Evolutionary conservation across 2,888 invertebrate genomes (phyloP).

Genomic region (Drosophila atroscutellata): DNA sequence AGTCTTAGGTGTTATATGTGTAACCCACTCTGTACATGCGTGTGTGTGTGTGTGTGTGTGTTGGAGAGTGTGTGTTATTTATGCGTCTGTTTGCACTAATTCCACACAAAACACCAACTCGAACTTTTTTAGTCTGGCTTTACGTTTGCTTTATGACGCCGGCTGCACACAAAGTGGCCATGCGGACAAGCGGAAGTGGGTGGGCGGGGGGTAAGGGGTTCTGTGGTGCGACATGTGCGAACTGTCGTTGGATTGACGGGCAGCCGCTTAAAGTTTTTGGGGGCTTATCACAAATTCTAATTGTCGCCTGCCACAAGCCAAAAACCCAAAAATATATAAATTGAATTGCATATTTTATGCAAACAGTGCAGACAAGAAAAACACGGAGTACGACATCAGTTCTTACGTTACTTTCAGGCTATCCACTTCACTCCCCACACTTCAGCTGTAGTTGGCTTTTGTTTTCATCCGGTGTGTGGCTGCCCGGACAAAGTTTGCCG

Average conservation of each 20-base stretch:
- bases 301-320: conserved; percentile 63
- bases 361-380: conserved; percentile 57
- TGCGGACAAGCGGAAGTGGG: not conserved
- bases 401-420: conserved; percentile 18
- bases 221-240: conserved; percentile 20
- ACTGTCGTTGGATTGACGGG: conserved; percentile 53
- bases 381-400: conserved; percentile 11
- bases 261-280: conserved; percentile 58
- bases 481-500: conserved; percentile 45
- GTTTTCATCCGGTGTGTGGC: conserved; percentile 15
- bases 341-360: conserved; percentile 80
- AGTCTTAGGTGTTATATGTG: conserved; percentile 68
- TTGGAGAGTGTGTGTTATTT: conserved; percentile 58
- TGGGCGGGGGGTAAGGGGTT: not conserved
- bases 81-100: conserved; percentile 80
- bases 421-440: not conserved
- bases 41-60: conserved; percentile 27
- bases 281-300: conserved; percentile 79
- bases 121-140: conserved; percentile 52
- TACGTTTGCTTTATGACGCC: conserved; percentile 44
- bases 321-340: conserved; percentile 64
- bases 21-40: conserved; percentile 18
- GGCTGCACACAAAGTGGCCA: conserved; percentile 34
- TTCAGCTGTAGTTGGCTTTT: conserved; percentile 12
- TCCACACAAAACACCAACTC: conserved; percentile 51